Base-by-base conservation (phyloP, 2,797 vertebrate genomes). In the Delichon dasypus region DNA sequence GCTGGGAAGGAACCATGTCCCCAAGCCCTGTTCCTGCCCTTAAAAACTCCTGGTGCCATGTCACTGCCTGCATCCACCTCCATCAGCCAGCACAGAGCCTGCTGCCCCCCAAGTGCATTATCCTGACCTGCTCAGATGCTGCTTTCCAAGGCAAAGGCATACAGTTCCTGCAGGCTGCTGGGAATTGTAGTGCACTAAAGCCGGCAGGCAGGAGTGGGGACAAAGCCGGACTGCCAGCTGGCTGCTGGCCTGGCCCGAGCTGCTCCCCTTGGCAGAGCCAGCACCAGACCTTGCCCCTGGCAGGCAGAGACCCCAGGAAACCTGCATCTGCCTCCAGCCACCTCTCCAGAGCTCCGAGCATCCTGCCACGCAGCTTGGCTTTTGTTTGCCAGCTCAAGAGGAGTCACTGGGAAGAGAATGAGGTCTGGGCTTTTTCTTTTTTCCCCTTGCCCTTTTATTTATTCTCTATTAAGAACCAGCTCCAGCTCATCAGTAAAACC, bases 141-240 rank as follows among this genome's bases (percentile, higher is more conserved):
- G n/a, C 75, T 79, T 73, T 75, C n/a, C 1, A 4, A 92, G 66
- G 92, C 42, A 12, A 34, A 80, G 44, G 8, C 22, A 1, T 42
- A 9, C 84, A 50, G 4, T 71, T 88, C 62, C 74, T 2, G 36
- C 68, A 62, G 92, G 90, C 86, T 94, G 90, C 89, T 85, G 92
- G 96, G 95, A 92, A 42, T 3, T 89, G 92, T 92, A 90, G 92
- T 92, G 64, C 58, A 14, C 38, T n/a, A 22, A 40, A 76, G 34
- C 13, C 5, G 7, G 54, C 6, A 3, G 68, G 38, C 38, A n/a
- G 70, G 42, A 36, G 51, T 4, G 30, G 66, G 62, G 71, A 70
- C 44, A 61, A 73, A 66, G 62, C 19, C 66, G 54, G 71, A 66
- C 30, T 86, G 32, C 38, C 7, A 3, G 62, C 66, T 67, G 2